phyloP scores from a whole-genome alignment of 2,113 vertebrate genomes.

The Azemiops feae region DNA sequence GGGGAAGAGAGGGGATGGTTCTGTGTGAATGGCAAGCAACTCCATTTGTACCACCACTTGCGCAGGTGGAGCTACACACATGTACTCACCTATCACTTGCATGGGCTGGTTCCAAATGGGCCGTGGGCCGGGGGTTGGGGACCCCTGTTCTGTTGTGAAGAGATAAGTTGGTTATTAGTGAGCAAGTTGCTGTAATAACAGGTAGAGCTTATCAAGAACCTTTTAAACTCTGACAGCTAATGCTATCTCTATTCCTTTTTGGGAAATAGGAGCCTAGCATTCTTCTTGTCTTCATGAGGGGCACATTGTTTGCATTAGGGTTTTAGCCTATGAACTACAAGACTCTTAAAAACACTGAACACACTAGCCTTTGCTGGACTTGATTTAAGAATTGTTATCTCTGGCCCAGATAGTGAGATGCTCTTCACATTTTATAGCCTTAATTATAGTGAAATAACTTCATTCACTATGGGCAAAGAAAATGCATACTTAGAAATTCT shows the following conservation, averaged over 20 bases:
- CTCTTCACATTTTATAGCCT: neutral
- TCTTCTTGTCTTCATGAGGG: neutral
- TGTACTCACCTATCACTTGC: no score
- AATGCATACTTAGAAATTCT: neutral
- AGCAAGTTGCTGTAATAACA: neutral
- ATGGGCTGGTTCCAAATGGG: no score
- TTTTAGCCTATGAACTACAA: no score
- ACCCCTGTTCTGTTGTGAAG: neutral
- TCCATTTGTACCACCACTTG: no score
- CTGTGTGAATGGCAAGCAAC: no score
- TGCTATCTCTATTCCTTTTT: neutral
- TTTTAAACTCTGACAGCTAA: neutral
- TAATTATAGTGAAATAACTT: neutral
- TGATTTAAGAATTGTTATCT: neutral
- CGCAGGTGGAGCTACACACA: no score
- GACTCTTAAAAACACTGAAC: neutral
- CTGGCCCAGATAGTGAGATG: neutral
- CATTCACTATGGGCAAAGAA: neutral
- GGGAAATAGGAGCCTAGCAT: neutral
- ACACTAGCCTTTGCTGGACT: neutral
- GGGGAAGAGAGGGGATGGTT: no score
- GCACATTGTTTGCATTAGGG: neutral
- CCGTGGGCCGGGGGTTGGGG: no score
- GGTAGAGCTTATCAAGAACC: neutral
- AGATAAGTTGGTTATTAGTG: neutral